Percentiles rank a stretch among this genome's conserved stretches.
Evolutionary conservation across 2,888 invertebrate genomes (phyloP).

Genomic region (Philhelius pedissequus): DNA sequence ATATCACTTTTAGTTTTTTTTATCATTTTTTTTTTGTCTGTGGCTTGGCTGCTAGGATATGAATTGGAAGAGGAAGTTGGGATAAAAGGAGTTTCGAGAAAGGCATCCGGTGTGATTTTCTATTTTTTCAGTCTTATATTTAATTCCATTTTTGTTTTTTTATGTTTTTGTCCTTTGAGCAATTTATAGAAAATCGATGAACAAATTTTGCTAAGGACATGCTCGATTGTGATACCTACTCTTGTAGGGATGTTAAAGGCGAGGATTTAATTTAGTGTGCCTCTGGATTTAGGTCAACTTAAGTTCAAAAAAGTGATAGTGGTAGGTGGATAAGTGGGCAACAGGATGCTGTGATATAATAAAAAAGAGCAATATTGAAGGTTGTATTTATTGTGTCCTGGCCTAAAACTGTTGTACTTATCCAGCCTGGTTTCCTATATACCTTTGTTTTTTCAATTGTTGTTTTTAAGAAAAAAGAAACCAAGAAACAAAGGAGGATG

Average conservation of each 20-base stretch:
- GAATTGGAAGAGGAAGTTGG: constrained; percentile 39
- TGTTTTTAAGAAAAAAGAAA: no score
- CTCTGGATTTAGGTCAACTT: not conserved
- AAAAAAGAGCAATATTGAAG: not conserved
- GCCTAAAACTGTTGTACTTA: no score
- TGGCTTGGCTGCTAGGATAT: constrained; percentile 31
- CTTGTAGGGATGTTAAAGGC: not conserved
- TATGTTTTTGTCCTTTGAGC: no score
- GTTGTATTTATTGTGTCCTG: not conserved
- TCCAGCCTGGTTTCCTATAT: no score
- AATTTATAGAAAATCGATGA: constrained; percentile 45
- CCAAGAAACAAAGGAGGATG: no score
- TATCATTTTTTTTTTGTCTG: not conserved
- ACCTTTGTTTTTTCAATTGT: no score
- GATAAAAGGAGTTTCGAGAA: constrained; percentile 32
- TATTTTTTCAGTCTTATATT: constrained; percentile 37
- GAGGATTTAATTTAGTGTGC: not conserved
- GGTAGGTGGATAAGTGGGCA: not conserved
- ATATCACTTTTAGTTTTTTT: constrained; percentile 14
- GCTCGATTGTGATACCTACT: not conserved
- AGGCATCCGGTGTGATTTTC: constrained; percentile 7
- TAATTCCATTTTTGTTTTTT: constrained; percentile 24
- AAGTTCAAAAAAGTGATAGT: not conserved
- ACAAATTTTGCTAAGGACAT: constrained; percentile 36
- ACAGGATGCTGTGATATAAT: not conserved